These are phyloP conservation scores for Gymnarchus niloticus DNA, from an alignment of 2,113 vertebrate species.

Conservation along the genomic window DNA sequence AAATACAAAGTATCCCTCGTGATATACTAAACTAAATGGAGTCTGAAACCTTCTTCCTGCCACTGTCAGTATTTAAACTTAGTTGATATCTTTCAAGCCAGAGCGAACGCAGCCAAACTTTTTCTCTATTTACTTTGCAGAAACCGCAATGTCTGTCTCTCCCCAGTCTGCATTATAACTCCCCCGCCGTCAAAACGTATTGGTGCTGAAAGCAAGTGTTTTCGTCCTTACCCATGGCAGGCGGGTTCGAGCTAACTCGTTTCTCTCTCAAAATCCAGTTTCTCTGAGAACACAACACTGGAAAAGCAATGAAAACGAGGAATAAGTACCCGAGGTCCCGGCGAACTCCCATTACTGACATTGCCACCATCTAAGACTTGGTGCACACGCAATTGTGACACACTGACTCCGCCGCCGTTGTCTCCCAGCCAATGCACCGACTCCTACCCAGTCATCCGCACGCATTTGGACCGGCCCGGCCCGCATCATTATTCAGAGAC, in stretches of 20 bases:
- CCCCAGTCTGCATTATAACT: not conserved
- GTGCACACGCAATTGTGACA: constrained; percentile 16
- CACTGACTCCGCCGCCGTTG: constrained; percentile 16
- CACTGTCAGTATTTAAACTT: constrained; percentile 4
- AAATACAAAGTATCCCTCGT: not conserved
- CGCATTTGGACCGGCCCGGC: not conserved
- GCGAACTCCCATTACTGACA: constrained; percentile 38
- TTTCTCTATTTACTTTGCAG: not conserved
- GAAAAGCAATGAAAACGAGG: constrained; percentile 29
- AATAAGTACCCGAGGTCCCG: constrained; percentile 23
- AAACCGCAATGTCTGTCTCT: constrained; percentile 8
- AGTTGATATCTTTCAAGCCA: constrained; percentile 10
- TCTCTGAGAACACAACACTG: constrained; percentile 21
- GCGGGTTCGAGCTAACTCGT: constrained; percentile 25
- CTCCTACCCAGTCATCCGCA: constrained; percentile 20
- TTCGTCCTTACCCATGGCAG: constrained; percentile 45
- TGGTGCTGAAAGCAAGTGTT: constrained; percentile 17
- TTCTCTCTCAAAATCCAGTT: constrained; percentile 31
- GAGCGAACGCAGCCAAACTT: constrained; percentile 9
- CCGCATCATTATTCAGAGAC: constrained; percentile 9
- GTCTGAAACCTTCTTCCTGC: not conserved
- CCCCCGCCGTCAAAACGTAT: constrained; percentile 8
- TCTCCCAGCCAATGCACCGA: constrained; percentile 10
- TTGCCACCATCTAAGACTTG: constrained; percentile 3
- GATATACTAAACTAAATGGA: not conserved